A percentile compares a stretch with the other conserved stretches of the same genome.
Evolutionary conservation across 2,113 vertebrate genomes (phyloP).

Genomic region (Eublepharis macularius): DNA sequence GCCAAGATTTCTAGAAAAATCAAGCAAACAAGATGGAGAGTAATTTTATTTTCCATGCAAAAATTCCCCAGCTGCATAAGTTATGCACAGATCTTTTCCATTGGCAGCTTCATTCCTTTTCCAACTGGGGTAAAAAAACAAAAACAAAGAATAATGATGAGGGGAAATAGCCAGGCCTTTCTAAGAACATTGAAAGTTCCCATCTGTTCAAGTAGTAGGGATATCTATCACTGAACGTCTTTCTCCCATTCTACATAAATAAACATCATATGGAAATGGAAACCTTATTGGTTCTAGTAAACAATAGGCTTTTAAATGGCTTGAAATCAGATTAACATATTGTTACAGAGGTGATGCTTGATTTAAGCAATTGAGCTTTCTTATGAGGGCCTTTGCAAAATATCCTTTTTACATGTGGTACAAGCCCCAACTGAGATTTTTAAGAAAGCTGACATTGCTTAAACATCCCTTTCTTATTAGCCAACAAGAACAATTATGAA

Average conservation of each 20-base stretch:
- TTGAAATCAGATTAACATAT: constrained; percentile 38
- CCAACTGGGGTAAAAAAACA: background rate
- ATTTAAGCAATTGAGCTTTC: constrained; percentile 46
- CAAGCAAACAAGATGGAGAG: constrained; percentile 44
- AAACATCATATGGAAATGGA: constrained; percentile 34
- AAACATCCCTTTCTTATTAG: constrained; percentile 63
- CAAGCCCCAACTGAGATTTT: constrained; percentile 20
- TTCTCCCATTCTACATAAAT: constrained; percentile 26
- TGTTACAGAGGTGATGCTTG: constrained; percentile 15
- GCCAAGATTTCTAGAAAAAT: constrained; percentile 35
- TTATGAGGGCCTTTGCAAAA: constrained; percentile 12
- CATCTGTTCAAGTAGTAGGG: constrained; percentile 53
- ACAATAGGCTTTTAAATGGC: constrained; percentile 41
- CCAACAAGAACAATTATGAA: constrained; percentile 67
- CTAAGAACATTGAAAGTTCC: constrained; percentile 36
- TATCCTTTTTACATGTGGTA: constrained; percentile 38
- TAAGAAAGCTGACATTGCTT: constrained; percentile 41
- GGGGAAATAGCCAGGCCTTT: background rate
- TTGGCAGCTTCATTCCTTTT: background rate
- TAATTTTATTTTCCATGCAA: constrained; percentile 48
- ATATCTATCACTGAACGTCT: constrained; percentile 34
- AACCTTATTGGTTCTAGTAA: constrained; percentile 27
- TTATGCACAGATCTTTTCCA: constrained; percentile 46
- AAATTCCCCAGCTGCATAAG: constrained; percentile 56
- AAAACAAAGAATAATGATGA: background rate